Percentiles rank a stretch among this genome's conserved stretches.
phyloP scores from a whole-genome alignment of 1,140 invertebrate species.

The Venturia canescens region DNA sequence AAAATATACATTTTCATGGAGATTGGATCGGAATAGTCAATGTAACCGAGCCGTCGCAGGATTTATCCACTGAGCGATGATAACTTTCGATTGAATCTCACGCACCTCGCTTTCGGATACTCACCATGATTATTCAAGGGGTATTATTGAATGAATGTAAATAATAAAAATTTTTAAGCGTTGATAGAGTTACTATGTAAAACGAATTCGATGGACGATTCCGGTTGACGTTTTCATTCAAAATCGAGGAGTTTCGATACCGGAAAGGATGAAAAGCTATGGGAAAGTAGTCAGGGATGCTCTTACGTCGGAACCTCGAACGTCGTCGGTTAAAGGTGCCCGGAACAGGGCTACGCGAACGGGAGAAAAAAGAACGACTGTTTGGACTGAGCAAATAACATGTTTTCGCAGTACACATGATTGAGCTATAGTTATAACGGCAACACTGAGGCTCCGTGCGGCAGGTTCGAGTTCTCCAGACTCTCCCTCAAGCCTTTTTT shows the following conservation, averaged over 20 bases:
- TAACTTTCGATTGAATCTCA: constrained; percentile 1
- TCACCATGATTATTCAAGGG: background rate
- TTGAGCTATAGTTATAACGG: constrained; percentile 28
- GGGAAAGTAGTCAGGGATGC: background rate
- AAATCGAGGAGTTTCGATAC: background rate
- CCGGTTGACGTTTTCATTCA: background rate
- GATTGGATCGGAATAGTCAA: background rate
- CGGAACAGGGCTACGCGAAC: constrained; percentile 17
- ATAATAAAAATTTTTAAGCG: background rate
- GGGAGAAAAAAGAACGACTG: constrained; percentile 44
- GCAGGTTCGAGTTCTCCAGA: constrained; percentile 31
- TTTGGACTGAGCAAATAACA: constrained; percentile 55
- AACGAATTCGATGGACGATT: background rate
- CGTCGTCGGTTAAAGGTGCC: constrained; percentile 32
- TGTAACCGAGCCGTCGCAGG: background rate
- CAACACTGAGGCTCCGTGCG: background rate
- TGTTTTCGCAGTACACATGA: constrained; percentile 48
- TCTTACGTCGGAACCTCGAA: background rate
- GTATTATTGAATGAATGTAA: background rate
- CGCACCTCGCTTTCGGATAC: background rate
- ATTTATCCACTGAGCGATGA: background rate
- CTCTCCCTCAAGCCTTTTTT: constrained; percentile 33
- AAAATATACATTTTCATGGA: background rate
- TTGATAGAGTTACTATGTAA: background rate
- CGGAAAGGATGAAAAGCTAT: constrained; percentile 11